Conservation (phyloP, 37 sponge, comb jelly and placozoan species). For the Tethya wilhelma region DNA sequence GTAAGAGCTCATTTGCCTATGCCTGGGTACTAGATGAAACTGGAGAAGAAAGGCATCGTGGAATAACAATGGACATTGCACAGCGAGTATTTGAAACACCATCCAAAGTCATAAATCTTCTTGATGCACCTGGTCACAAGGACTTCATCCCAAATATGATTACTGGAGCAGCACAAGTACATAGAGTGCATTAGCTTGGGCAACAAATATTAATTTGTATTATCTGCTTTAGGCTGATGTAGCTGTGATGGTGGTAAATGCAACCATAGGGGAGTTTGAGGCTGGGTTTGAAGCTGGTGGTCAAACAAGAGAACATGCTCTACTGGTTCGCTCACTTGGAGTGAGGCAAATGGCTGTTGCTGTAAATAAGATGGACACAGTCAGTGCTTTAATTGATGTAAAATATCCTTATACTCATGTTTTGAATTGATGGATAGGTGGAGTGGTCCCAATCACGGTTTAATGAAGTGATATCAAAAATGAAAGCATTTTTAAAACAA, state of each 20-base stretch:
- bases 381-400: slow-evolving; percentile 27
- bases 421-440: slow-evolving; percentile 40
- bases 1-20: slow-evolving; percentile 96
- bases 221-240: slow-evolving; percentile 85
- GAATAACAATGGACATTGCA: slow-evolving; percentile 97
- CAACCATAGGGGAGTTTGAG: slow-evolving; percentile 94
- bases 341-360: slow-evolving; percentile 88
- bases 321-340: slow-evolving; percentile 92
- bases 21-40: slow-evolving; percentile 99
- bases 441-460: slow-evolving; percentile 81
- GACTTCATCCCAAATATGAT: slow-evolving; percentile 99
- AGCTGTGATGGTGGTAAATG: slow-evolving; percentile 92
- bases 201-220: background rate
- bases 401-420: background rate
- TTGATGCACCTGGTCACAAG: slow-evolving; percentile 98
- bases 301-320: slow-evolving; percentile 96
- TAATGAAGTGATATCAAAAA: slow-evolving; percentile 67
- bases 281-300: slow-evolving; percentile 99
- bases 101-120: slow-evolving; percentile 66
- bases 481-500: slow-evolving; percentile 83
- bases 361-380: slow-evolving; percentile 97
- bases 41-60: slow-evolving; percentile 94
- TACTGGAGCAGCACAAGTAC: slow-evolving; percentile 94
- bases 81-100: slow-evolving; percentile 86
- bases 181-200: background rate